phyloP scores from a whole-genome alignment of 2,888 invertebrate genomes.

The Epirrhoe tristata region DNA sequence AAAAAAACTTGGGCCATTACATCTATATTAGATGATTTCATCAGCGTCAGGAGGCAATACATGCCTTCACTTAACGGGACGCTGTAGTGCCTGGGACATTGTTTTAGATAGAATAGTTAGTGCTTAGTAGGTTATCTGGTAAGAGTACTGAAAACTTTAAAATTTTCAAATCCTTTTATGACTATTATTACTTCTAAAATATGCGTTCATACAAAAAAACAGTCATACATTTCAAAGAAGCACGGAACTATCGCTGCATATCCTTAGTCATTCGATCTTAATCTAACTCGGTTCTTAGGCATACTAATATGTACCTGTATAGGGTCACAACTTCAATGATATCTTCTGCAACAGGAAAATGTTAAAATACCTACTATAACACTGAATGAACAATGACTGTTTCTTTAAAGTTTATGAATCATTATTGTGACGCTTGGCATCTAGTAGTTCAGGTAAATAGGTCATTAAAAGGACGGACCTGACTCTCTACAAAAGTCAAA shows the following conservation, averaged over 20 bases:
- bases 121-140: no score
- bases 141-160: no score
- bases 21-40: no score
- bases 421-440: neutral
- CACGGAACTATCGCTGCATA: neutral
- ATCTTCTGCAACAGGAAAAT: conserved; percentile 16
- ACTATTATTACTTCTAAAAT: neutral
- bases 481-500: no score
- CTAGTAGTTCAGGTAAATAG: neutral
- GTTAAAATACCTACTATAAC: neutral
- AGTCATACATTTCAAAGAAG: neutral
- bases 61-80: no score
- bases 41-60: no score
- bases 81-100: no score
- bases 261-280: conserved; percentile 1
- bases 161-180: no score
- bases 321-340: neutral
- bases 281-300: neutral
- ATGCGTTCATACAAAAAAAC: neutral
- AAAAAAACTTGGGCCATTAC: no score
- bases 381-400: conserved; percentile 3
- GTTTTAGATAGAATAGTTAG: no score
- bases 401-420: neutral
- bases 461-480: neutral
- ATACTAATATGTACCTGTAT: neutral